Conservation (phyloP, 1,140 invertebrate species). For the Caenorhabditis latens region DNA sequence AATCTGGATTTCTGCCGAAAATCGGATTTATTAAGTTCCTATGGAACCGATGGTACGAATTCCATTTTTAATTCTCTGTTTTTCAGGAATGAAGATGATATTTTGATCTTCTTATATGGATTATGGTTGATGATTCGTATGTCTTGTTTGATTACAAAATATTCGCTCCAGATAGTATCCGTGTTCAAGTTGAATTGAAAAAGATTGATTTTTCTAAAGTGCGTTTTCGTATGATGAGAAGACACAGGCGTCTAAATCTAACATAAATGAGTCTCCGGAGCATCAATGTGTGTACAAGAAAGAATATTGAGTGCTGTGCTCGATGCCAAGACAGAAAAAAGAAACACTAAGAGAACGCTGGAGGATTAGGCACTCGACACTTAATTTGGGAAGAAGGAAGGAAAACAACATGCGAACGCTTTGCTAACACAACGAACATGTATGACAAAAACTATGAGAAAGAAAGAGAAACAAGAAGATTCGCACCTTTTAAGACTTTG, state of each 20-base stretch:
- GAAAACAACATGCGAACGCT: conserved; percentile 12
- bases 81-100: neutral
- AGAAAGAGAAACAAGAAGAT: neutral
- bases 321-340: conserved; percentile 30
- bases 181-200: no score
- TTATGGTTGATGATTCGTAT: neutral
- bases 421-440: neutral
- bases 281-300: conserved; percentile 13
- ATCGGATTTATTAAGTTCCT: neutral
- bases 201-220: neutral
- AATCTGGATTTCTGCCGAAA: neutral
- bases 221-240: neutral
- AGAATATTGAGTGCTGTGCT: conserved; percentile 35
- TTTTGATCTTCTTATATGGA: neutral
- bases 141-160: neutral
- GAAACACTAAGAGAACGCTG: conserved; percentile 1
- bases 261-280: conserved; percentile 16
- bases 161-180: no score
- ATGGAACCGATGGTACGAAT: neutral
- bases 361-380: conserved; percentile 49
- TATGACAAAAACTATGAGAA: neutral
- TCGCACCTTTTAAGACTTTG: conserved; percentile 18
- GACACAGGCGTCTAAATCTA: neutral
- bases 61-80: neutral
- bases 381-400: conserved; percentile 23